Evolutionary conservation across 2,113 vertebrate species (phyloP), one percentile per base, ranked within the genome.

Genomic region (Microtus montanus): DNA sequence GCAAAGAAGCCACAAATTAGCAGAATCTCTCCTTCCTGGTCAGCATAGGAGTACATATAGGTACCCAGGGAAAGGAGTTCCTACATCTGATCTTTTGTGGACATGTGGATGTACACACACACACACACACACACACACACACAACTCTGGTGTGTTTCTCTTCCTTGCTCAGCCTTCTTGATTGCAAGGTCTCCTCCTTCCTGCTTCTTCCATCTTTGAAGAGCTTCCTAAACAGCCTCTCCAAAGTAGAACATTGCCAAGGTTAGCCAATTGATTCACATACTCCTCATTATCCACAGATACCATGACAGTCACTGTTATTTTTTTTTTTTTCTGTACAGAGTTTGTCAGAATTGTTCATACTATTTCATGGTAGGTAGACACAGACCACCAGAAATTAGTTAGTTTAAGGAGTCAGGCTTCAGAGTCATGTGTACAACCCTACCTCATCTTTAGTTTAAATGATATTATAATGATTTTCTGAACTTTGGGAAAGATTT

Each of bases 321-420:
- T 82, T 91, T 90, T 12, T 41, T 41, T 41, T 41, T 41, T 30
- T 5, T 71, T 47, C 70, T 88, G 73, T 74, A 77, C 49, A 74
- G 90, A 30, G 44, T 87, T 73, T 93, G 77, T 41, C 93, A 95
- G 89, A 79, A 77, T 71, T 93, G 92, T 79, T 75, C 78, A 77
- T 22, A 30, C n/a, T 24, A 33, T 19, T 95, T 85, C 38, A 20
- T 85, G 49, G 92, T 89, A 92, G 47, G 17, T 54, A 70, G 73
- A 87, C 52, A 90, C 1, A 92, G 89, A 93, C 82, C 85, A 92
- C 92, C 74, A 80, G 77, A 93, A 96, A 92, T 52, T 86, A 88
- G 90, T 93, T 90, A 87, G 71, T 85, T 90, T 24, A 38, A 66
- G 28, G 26, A 77, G 44, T 85, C 90, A 86, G 3, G 61, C 47